A percentile compares a stretch with the other conserved stretches of the same genome.
phyloP scores from a whole-genome alignment of 2,113 vertebrate species.

The Peucedramus taeniatus region DNA sequence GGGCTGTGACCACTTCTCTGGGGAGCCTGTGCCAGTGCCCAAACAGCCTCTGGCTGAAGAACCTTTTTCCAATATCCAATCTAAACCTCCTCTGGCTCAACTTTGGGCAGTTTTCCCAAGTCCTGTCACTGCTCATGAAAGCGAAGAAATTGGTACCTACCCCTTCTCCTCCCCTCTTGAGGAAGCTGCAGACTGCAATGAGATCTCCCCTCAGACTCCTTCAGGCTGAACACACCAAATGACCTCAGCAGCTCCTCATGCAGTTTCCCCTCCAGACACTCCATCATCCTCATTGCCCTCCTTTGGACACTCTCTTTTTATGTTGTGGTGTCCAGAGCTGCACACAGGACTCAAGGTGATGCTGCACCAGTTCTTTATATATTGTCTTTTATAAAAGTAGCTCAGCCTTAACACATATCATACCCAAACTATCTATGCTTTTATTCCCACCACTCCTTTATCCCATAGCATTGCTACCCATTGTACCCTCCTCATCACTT shows the following conservation, averaged over 20 bases:
- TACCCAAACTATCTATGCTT: background rate
- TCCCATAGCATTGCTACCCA: background rate
- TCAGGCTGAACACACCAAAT: background rate
- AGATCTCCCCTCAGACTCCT: background rate
- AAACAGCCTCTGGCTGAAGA: fast-evolving
- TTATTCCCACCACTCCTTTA: background rate
- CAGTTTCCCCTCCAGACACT: background rate
- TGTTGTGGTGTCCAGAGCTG: background rate
- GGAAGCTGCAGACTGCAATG: background rate
- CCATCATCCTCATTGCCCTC: background rate
- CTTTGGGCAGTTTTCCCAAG: background rate
- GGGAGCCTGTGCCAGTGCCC: background rate
- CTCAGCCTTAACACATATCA: background rate
- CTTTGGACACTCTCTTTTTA: background rate
- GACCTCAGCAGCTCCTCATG: background rate
- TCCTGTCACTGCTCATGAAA: background rate
- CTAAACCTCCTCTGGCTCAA: background rate
- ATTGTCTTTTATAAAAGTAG: background rate
- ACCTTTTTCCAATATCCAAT: background rate
- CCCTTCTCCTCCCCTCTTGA: fast-evolving
- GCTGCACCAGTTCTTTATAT: background rate
- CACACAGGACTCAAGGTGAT: background rate
- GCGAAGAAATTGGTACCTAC: background rate
- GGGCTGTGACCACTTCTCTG: background rate
- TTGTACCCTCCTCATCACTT: background rate